Evolutionary conservation across 2,888 invertebrate species (phyloP).

Genomic region (Tanypteryx hageni): DNA sequence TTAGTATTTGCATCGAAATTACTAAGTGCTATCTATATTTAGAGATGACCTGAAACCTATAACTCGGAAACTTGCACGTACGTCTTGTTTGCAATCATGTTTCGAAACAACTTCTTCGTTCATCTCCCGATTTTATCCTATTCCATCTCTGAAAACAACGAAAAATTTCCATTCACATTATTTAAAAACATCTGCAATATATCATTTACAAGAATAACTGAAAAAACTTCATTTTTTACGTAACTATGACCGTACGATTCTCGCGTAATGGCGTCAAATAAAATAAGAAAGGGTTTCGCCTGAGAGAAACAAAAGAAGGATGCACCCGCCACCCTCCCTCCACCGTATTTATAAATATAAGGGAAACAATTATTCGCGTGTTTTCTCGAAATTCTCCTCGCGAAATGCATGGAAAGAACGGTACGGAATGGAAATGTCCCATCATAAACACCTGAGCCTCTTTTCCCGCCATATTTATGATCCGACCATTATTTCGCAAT

Average conservation of each 20-base stretch:
- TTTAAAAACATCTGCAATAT: neutral
- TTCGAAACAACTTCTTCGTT: too few relatives aligned
- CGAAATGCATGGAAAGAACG: neutral
- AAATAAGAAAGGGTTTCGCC: neutral
- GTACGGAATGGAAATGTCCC: slow-evolving; percentile 41
- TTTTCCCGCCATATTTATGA: slow-evolving; percentile 39
- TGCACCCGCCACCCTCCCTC: too few relatives aligned
- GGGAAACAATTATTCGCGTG: slow-evolving; percentile 19
- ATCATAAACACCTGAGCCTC: slow-evolving; percentile 49
- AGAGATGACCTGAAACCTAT: too few relatives aligned
- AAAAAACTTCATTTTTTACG: neutral
- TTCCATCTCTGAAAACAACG: neutral
- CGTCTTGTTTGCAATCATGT: too few relatives aligned
- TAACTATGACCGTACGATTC: neutral
- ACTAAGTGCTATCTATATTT: too few relatives aligned
- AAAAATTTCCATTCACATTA: neutral
- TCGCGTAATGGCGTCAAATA: neutral
- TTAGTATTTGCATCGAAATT: too few relatives aligned
- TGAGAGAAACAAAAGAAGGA: too few relatives aligned
- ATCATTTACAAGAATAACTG: neutral
- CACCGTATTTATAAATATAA: slow-evolving; percentile 47
- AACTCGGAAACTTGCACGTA: too few relatives aligned
- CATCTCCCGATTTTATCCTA: neutral
- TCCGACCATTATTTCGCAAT: slow-evolving; percentile 32
- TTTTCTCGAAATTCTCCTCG: neutral